Evolutionary conservation across 2,113 vertebrate species (phyloP).

Genomic region (Catagonus wagneri): DNA sequence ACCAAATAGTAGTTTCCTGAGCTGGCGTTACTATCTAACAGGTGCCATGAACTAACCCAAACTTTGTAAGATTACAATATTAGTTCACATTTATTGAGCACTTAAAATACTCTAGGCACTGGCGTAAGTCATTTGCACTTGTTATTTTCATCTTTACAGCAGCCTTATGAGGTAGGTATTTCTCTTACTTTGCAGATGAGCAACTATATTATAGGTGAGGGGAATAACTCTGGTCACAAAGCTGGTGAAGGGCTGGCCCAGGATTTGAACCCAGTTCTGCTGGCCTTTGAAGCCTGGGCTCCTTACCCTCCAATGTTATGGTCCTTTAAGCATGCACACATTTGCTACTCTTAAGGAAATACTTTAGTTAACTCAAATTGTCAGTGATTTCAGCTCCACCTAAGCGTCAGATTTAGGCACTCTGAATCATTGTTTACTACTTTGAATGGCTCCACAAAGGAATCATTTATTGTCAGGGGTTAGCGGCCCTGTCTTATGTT

Average conservation of each 20-base stretch:
- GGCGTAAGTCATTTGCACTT: neutral
- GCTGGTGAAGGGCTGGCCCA: neutral
- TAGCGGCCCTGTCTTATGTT: neutral
- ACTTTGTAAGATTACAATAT: neutral
- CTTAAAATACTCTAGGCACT: neutral
- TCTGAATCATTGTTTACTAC: neutral
- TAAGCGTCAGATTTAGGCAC: neutral
- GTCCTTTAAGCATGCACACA: neutral
- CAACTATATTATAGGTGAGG: neutral
- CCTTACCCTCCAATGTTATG: neutral
- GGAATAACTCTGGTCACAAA: neutral
- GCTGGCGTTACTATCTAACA: neutral
- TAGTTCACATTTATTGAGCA: conserved; percentile 19
- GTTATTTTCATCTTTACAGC: neutral
- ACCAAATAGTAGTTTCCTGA: neutral
- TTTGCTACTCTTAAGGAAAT: neutral
- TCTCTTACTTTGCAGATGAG: conserved; percentile 6
- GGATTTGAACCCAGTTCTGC: neutral
- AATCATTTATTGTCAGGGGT: neutral
- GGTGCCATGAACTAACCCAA: neutral
- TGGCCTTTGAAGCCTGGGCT: neutral
- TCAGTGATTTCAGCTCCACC: neutral
- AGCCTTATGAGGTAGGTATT: neutral
- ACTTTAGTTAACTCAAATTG: neutral
- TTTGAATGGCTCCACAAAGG: neutral